Conservation (phyloP, 2,113 vertebrate species). For the Lota lota region DNA sequence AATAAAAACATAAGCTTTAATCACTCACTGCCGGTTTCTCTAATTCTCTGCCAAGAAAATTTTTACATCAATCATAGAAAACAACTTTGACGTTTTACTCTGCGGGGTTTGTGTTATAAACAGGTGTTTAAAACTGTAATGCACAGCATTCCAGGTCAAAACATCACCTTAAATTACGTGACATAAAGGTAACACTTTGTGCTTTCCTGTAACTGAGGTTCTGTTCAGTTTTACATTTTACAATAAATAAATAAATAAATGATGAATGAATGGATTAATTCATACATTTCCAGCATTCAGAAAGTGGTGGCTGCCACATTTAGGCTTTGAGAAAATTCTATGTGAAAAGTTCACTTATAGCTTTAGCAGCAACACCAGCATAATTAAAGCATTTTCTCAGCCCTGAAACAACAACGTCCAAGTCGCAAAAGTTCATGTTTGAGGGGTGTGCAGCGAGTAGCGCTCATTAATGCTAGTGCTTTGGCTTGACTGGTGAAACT, state of each 20-base stretch:
- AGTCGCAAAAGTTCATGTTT: slow-evolving; percentile 39
- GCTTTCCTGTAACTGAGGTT: neutral
- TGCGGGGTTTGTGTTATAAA: slow-evolving; percentile 62
- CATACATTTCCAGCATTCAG: too few relatives aligned
- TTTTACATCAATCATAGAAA: slow-evolving; percentile 72
- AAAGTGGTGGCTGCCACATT: too few relatives aligned
- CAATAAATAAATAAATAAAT: too few relatives aligned
- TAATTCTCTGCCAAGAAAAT: slow-evolving; percentile 90
- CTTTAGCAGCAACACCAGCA: slow-evolving; percentile 12
- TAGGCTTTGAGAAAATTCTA: too few relatives aligned
- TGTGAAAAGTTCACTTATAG: slow-evolving; percentile 9
- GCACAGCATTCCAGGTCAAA: slow-evolving; percentile 51
- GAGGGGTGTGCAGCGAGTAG: slow-evolving; percentile 36
- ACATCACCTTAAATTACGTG: slow-evolving; percentile 44
- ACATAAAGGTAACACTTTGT: slow-evolving; percentile 1
- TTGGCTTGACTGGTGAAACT: slow-evolving; percentile 44
- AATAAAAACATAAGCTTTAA: slow-evolving; percentile 84
- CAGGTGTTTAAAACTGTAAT: slow-evolving; percentile 69
- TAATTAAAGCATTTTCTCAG: neutral
- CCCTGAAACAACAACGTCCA: slow-evolving; percentile 27
- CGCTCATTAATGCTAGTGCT: slow-evolving; percentile 41
- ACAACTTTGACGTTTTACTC: slow-evolving; percentile 7
- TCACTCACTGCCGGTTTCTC: slow-evolving; percentile 85
- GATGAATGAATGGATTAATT: too few relatives aligned
- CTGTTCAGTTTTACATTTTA: too few relatives aligned